Percentiles rank a stretch among this genome's conserved stretches.
Conservation (phyloP, 2,113 vertebrate genomes). For the Pangasianodon hypophthalmus region DNA sequence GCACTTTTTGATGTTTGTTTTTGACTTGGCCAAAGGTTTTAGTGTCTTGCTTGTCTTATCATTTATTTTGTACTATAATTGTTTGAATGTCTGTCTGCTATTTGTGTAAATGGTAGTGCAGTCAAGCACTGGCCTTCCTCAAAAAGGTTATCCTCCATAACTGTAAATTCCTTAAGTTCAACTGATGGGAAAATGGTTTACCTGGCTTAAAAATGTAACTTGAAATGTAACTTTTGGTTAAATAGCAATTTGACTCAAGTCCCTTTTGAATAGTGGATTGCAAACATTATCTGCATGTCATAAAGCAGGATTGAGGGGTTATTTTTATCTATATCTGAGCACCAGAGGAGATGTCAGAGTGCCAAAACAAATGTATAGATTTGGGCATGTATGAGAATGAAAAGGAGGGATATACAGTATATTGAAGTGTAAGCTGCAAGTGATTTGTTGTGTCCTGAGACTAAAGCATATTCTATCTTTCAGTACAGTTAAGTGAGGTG, state of each 20-base stretch:
- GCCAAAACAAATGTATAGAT: slow-evolving; percentile 17
- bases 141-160: not conserved
- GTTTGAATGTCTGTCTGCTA: slow-evolving; percentile 11
- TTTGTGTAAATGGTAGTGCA: slow-evolving; percentile 14
- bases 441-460: slow-evolving; percentile 36
- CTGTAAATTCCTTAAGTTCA: slow-evolving; percentile 15
- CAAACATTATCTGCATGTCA: slow-evolving; percentile 39
- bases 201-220: not conserved
- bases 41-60: slow-evolving; percentile 8
- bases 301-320: slow-evolving; percentile 29
- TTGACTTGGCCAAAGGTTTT: slow-evolving; percentile 41
- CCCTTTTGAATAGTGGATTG: slow-evolving; percentile 34
- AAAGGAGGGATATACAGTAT: not conserved
- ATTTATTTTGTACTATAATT: not conserved
- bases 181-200: slow-evolving; percentile 29
- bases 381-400: not conserved
- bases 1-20: slow-evolving; percentile 7
- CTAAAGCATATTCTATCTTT: slow-evolving; percentile 62
- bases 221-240: slow-evolving; percentile 15
- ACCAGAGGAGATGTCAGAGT: slow-evolving; percentile 30
- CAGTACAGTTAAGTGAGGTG: slow-evolving; percentile 75
- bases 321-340: slow-evolving; percentile 35
- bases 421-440: slow-evolving; percentile 41
- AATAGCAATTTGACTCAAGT: slow-evolving; percentile 27
- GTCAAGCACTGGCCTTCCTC: not conserved